Percentiles rank a stretch among this genome's conserved stretches.
phyloP scores from a whole-genome alignment of 2,113 vertebrate species.

The Festucalex cinctus region DNA sequence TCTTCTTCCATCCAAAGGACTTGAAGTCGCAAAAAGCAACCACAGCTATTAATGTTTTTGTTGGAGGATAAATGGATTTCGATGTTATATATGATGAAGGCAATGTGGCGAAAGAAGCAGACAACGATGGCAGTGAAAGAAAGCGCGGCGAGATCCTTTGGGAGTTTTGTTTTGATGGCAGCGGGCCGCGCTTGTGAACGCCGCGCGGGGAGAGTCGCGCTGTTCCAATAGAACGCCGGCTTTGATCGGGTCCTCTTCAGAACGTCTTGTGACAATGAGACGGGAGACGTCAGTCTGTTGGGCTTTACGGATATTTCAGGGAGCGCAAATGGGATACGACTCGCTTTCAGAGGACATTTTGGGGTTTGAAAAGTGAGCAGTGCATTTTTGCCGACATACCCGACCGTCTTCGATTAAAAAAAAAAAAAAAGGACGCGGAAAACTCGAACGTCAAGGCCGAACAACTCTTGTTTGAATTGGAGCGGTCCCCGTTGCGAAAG shows the following conservation, averaged over 20 bases:
- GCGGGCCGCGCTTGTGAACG: constrained; percentile 28
- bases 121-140: constrained; percentile 7
- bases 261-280: constrained; percentile 35
- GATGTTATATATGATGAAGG: constrained; percentile 22
- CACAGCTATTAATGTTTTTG: background rate
- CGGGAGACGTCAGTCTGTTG: constrained; percentile 25
- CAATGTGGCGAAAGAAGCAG: background rate
- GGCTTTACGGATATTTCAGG: constrained; percentile 38
- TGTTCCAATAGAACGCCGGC: constrained; percentile 24
- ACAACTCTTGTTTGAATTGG: background rate
- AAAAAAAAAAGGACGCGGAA: too few species aligned
- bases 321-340: constrained; percentile 32
- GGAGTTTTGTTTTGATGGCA: constrained; percentile 47
- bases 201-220: constrained; percentile 22
- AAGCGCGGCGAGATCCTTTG: constrained; percentile 22
- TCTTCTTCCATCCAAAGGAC: too few species aligned
- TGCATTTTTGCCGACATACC: background rate
- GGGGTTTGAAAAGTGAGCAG: constrained; percentile 24
- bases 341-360: constrained; percentile 37
- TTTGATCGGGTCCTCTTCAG: constrained; percentile 47
- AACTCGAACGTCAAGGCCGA: background rate
- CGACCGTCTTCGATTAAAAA: background rate
- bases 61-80: constrained; percentile 25
- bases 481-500: constrained; percentile 13
- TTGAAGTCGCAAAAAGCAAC: constrained; percentile 20